These are phyloP conservation scores for Drosophila mulleri DNA, from an alignment of 2,888 invertebrate genomes.

Conservation along the genomic window DNA sequence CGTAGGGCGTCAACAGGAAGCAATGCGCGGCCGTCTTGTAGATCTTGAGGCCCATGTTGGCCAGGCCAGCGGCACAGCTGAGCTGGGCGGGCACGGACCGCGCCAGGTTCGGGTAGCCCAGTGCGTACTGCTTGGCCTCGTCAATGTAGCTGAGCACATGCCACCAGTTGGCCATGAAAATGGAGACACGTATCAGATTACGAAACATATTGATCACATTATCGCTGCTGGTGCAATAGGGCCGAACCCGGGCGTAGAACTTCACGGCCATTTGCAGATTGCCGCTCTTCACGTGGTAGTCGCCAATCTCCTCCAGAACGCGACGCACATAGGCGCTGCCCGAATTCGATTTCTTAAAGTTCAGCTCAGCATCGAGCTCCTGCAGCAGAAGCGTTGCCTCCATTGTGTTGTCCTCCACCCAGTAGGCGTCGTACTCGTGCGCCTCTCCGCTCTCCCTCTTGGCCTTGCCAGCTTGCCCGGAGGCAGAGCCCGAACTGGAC, in stretches of 20 bases:
- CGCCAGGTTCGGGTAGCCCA: constrained; percentile 46
- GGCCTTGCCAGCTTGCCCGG: neutral
- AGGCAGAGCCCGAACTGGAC: constrained; percentile 17
- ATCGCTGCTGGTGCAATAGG: constrained; percentile 68
- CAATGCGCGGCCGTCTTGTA: constrained; percentile 63
- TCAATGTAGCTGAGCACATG: constrained; percentile 69
- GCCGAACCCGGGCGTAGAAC: constrained; percentile 61
- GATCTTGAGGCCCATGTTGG: constrained; percentile 61
- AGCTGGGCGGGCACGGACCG: constrained; percentile 52
- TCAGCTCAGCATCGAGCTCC: constrained; percentile 67
- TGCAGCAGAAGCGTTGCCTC: constrained; percentile 63
- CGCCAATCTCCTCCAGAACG: constrained; percentile 70
- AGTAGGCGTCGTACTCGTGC: constrained; percentile 51
- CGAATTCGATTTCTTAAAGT: constrained; percentile 66
- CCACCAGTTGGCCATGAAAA: constrained; percentile 73
- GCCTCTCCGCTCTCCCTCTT: neutral
- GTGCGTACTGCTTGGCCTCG: constrained; percentile 65
- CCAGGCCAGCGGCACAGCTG: constrained; percentile 66
- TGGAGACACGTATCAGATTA: constrained; percentile 66
- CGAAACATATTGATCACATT: constrained; percentile 64
- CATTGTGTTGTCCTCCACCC: constrained; percentile 69
- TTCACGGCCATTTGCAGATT: constrained; percentile 63
- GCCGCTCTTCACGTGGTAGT: constrained; percentile 68
- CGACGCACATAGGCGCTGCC: constrained; percentile 61
- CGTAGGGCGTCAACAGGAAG: constrained; percentile 50